Evolutionary conservation across 2,888 invertebrate species (phyloP).

Genomic region (Odontocerum albicorne): DNA sequence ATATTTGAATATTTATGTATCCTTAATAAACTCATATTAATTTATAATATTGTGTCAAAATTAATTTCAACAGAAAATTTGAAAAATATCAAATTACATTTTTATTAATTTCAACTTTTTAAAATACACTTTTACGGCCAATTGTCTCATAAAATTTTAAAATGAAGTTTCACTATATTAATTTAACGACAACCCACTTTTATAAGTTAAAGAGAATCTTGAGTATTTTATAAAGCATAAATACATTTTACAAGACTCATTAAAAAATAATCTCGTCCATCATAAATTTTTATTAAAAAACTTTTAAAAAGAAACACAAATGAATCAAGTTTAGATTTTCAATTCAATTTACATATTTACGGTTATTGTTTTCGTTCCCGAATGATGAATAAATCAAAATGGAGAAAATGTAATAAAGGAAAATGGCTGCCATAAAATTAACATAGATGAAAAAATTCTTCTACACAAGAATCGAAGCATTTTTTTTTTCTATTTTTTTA

Average conservation of each 20-base stretch:
- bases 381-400: constrained; percentile 28
- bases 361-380: constrained; percentile 27
- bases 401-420: constrained; percentile 23
- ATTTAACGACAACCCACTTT: no score
- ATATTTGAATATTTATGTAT: constrained; percentile 2
- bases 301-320: constrained; percentile 3
- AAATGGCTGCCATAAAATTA: constrained; percentile 26
- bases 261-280: constrained; percentile 2
- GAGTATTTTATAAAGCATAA: no score
- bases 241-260: neutral
- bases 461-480: no score
- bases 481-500: no score
- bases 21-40: neutral
- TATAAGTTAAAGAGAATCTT: no score
- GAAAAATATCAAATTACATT: no score
- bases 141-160: no score
- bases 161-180: no score
- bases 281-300: constrained; percentile 9
- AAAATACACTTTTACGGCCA: no score
- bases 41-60: neutral
- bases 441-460: constrained; percentile 14
- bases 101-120: no score
- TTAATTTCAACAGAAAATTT: no score
- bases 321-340: constrained; percentile 17
- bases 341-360: constrained; percentile 28